These are phyloP conservation scores for Drosophila dives DNA, from an alignment of 2,888 invertebrate genomes.

Conservation along the genomic window DNA sequence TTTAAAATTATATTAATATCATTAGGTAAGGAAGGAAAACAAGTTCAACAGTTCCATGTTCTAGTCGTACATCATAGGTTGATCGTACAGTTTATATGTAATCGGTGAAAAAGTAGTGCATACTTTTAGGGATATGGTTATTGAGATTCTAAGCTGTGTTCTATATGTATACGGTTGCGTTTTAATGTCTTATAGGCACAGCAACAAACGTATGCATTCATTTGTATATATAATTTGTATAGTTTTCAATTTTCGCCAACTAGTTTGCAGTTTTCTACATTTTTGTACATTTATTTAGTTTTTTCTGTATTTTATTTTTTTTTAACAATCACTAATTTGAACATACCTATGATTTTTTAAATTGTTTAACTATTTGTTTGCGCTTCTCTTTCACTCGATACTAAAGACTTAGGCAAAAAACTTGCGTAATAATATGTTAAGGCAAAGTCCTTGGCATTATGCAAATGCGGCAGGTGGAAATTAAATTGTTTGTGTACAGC, in stretches of 20 bases:
- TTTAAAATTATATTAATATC: neutral
- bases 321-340: constrained; percentile 45
- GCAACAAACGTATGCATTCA: constrained; percentile 9
- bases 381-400: constrained; percentile 18
- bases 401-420: constrained; percentile 66
- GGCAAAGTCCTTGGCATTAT: constrained; percentile 69
- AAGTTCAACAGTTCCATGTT: neutral
- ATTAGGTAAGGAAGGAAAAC: neutral
- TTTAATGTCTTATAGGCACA: constrained; percentile 28
- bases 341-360: constrained; percentile 24
- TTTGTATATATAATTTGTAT: constrained; percentile 27
- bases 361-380: constrained; percentile 27
- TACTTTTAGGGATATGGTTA: neutral
- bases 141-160: neutral
- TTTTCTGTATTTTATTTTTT: constrained; percentile 20
- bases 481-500: constrained; percentile 58
- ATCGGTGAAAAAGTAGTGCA: neutral
- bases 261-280: constrained; percentile 54
- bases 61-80: neutral
- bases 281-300: constrained; percentile 16
- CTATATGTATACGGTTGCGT: constrained; percentile 38
- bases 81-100: neutral
- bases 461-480: constrained; percentile 64
- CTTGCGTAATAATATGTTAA: constrained; percentile 60
- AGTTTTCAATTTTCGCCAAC: constrained; percentile 52